Evolutionary conservation across 2,113 vertebrate species (phyloP), one percentile per base, ranked within the genome.

Genomic region (Lethenteron camtschaticum): DNA sequence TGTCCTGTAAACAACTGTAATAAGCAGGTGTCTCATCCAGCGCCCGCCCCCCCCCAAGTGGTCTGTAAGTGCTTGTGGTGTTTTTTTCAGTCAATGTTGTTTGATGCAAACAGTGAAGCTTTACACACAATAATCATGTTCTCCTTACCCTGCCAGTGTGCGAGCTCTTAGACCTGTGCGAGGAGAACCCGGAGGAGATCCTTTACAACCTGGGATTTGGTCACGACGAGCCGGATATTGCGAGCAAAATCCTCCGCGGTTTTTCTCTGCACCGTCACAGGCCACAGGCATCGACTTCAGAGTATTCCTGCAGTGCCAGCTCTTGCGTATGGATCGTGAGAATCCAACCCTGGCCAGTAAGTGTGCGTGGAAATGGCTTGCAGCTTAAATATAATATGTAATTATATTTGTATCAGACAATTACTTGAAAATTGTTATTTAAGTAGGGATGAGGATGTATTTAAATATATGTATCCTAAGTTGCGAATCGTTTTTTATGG

Each of bases 271-370:
- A 12, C 75, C 81, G 0, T 99, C 94, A 0, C 77, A 79, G 73
- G 94, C 94, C n/a, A 82, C 82, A 76, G 94, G 94, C 73, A 97
- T 99, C 71, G 90, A 99, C 80, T 87, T 96, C 76, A 96, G 95
- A 84, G 86, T 99, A 57, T 99, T 95, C 81, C 80, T 99, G 75
- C 87, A 80, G 78, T 89, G 91, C 24, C 94, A 99, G 74, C 80
- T 96, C 79, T 89, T 95, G 74, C 87, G 94, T 11, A 85, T 95
- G 85, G 92, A 97, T 79, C 78, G 94, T 76, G 94, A 99, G 79
- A 96, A 94, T 76, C 90, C 94, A 72, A 96, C 63, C n/a, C 63
- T 66, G 63, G 63, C 63, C n/a, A 8, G 63, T 66, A 66, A 66
- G 63, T 66, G 59, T 63, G 13, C 59, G 8, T 63, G 59, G 13